Base-by-base conservation (phyloP, 2,797 vertebrate species). In the Hemibagrus guttatus region DNA sequence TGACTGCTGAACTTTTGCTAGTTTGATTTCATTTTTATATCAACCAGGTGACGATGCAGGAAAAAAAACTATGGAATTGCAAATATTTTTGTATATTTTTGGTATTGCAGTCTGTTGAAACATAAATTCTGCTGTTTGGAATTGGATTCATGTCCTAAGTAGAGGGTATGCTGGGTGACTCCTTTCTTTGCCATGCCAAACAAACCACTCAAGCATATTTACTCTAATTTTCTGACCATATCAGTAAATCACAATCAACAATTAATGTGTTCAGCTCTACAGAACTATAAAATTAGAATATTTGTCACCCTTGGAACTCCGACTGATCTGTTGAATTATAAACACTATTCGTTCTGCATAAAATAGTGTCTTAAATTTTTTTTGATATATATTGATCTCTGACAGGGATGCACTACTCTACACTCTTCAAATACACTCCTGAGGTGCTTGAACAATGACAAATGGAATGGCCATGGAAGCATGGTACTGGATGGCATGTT, bases 1-100 rank as follows among this genome's bases (percentile, higher is more conserved):
- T 90, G 91, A 64, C 68, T 85, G 80, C 74, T 87, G 74, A 75
- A 81, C 68, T 87, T 56, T 42, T 42, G 61, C 79, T 88, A 28
- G 85, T 56, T 88, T 49, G 5, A 46, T 46, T 46, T 46, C 2
- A 46, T 46, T 46, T 46, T 81, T 87, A 69, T 81, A 69, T 72
- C 49, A 68, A 64, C 54, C 59, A 69, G 58, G 59, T 75, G 81
- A 46, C 8, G 46, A 56, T 88, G 84, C 74, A 68, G 72, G 74
- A 69, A 64, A 63, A 79, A 35, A 86, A 80, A 78, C 76, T 83
- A 39, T 19, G 59, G 28, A 26, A 39, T 21, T 52, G 6, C 35
- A 85, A 61, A 75, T 49, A 54, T 54, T 26, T 72, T 46, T 69
- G n/a, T n/a, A n/a, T n/a, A 6, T 46, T 46, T 46, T 46, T 69